These are phyloP conservation scores for Baccha elongata DNA, from an alignment of 2,888 invertebrate species.

Conservation along the genomic window DNA sequence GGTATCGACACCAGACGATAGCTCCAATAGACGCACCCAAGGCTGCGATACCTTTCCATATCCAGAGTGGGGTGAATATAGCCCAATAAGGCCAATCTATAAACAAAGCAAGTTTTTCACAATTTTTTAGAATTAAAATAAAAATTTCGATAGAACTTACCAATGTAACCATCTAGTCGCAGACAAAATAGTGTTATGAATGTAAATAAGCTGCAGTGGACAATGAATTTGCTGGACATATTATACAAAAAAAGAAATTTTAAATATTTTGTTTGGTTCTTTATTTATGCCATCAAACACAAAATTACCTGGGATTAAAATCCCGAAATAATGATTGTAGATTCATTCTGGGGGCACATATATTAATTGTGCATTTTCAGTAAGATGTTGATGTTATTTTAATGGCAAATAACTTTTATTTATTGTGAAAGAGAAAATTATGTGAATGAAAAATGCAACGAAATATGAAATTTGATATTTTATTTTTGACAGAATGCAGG, in stretches of 20 bases:
- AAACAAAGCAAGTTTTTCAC: slow-evolving; percentile 1
- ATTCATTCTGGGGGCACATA: slow-evolving; percentile 86
- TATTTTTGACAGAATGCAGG: slow-evolving; percentile 1
- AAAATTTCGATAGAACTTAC: slow-evolving; percentile 73
- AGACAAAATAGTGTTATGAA: slow-evolving; percentile 96
- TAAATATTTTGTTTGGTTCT: not conserved
- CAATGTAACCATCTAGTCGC: slow-evolving; percentile 92
- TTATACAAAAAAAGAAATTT: not conserved
- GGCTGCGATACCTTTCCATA: slow-evolving; percentile 97
- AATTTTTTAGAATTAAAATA: not conserved
- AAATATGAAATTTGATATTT: slow-evolving; percentile 13
- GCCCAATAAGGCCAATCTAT: slow-evolving; percentile 96
- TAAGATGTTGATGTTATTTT: not conserved
- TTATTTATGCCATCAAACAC: not conserved
- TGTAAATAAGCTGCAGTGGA: slow-evolving; percentile 95
- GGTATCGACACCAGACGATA: slow-evolving; percentile 97
- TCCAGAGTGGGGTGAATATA: slow-evolving; percentile 97
- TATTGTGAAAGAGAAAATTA: slow-evolving; percentile 32
- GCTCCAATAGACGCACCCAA: slow-evolving; percentile 95
- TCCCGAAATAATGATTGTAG: slow-evolving; percentile 94
- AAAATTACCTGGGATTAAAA: slow-evolving; percentile 92
- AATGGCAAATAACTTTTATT: slow-evolving; percentile 9
- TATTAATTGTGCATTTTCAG: slow-evolving; percentile 77
- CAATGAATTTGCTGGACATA: slow-evolving; percentile 95
- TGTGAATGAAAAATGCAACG: slow-evolving; percentile 24